phyloP scores from a whole-genome alignment of 2,113 vertebrate genomes.

The Microcebus lehilahytsara region DNA sequence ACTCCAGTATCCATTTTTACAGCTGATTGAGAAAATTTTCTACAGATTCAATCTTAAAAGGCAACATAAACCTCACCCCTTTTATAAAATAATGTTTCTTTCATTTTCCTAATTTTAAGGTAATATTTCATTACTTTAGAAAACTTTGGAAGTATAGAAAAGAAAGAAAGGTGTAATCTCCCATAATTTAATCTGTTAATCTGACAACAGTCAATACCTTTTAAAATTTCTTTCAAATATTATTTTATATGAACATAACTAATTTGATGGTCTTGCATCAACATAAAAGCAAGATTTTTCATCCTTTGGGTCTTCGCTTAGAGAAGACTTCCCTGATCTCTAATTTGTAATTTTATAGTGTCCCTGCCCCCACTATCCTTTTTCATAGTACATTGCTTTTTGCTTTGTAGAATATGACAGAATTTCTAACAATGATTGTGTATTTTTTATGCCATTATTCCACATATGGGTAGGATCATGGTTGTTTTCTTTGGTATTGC shows the following conservation, averaged over 20 bases:
- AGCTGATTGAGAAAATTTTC: neutral
- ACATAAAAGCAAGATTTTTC: neutral
- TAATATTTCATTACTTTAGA: neutral
- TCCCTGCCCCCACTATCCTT: neutral
- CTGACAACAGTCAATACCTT: neutral
- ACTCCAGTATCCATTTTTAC: neutral
- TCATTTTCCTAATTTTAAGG: neutral
- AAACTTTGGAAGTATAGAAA: neutral
- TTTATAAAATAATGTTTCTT: neutral
- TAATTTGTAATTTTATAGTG: neutral
- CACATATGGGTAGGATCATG: neutral
- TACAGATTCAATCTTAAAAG: neutral
- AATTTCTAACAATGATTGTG: neutral
- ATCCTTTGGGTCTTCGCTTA: neutral
- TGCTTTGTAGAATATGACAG: neutral
- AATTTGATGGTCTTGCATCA: too few species aligned
- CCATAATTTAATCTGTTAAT: neutral
- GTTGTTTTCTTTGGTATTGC: neutral
- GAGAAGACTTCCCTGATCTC: neutral
- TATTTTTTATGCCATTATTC: neutral
- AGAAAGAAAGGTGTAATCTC: neutral
- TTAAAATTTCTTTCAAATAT: neutral
- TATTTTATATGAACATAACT: neutral
- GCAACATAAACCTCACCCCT: fast-evolving
- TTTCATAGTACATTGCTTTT: neutral